Evolutionary conservation across 2,797 vertebrate species (phyloP).

Genomic region (Thripadectes ignobilis): DNA sequence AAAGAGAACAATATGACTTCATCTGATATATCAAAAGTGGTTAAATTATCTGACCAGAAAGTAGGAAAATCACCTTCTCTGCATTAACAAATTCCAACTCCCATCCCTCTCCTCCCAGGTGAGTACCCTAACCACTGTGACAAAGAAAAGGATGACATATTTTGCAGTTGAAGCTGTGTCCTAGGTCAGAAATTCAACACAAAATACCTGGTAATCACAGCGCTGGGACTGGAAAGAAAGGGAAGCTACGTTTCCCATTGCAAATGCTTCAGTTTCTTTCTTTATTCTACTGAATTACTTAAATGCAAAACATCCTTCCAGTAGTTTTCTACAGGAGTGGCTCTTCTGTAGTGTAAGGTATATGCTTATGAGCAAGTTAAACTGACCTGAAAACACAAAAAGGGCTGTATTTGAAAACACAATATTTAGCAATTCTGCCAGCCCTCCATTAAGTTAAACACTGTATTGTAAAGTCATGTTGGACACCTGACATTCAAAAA

Average conservation of each 20-base stretch:
- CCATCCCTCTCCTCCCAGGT: background rate
- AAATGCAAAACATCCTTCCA: background rate
- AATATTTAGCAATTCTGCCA: background rate
- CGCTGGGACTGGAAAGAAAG: background rate
- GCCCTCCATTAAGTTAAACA: background rate
- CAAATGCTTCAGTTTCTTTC: background rate
- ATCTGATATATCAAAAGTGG: background rate
- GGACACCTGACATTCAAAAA: background rate
- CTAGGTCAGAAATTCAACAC: background rate
- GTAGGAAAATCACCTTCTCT: background rate
- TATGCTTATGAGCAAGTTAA: background rate
- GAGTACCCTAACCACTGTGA: background rate
- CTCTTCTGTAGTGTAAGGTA: background rate
- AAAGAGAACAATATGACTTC: background rate
- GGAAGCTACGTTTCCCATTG: background rate
- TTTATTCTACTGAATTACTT: background rate
- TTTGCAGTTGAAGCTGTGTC: background rate
- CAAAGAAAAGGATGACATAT: background rate
- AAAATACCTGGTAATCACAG: background rate
- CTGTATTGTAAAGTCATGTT: background rate
- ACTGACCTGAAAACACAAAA: background rate
- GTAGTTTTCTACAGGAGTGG: background rate
- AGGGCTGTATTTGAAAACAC: background rate
- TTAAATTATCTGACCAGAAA: background rate
- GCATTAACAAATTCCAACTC: background rate